Base-by-base conservation (phyloP, 2,888 invertebrate species). In the Machimus atricapillus region DNA sequence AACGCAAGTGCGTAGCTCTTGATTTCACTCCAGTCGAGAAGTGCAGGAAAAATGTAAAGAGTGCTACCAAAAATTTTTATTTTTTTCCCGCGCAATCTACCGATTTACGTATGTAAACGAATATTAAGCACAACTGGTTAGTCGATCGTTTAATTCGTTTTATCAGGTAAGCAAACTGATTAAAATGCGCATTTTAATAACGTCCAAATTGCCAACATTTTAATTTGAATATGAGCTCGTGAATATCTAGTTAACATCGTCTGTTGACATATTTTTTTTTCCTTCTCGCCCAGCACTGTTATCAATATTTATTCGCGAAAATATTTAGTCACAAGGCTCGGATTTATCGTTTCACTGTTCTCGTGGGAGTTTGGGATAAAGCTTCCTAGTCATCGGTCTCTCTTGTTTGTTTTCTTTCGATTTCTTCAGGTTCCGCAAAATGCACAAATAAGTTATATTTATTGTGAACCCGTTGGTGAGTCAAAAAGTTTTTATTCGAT, bases 181-280 rank as follows among this genome's bases (percentile, higher is more conserved):
- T 46, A 78, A 79, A 43, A 79, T 79, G 79, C 79, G 79, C 79
- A 79, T 79, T 79, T 79, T 46, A 79, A 79, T 7, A 14, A 52
- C 31, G 8, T 16, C 14, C 34, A 43, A 78, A 34, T 78, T 19
- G 52, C 19, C 52, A n/a, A 27, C 52, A 23, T 78, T 43, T 34
- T 23, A 37, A 66, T 79, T 52, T 27, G 79, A 46, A 23, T 14
- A 52, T 27, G 46, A 12, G 14, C 16, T 79, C 79, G 79, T 79
- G 79, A 31, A 78, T 78, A 23, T 78, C 78, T 27, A 31, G 79
- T 79, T 79, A 46, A 79, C 78, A 16, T 79, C 27, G 52, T 79
- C 52, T 79, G 52, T 79, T 79, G 79, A 79, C 79, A 79, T 52
- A 46, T 52, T 46, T 79, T 79, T 46, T 52, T 23, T 43, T 5